Evolutionary conservation across 64 coral and sea anemone genomes (phyloP), one percentile per base, ranked within the genome.

Genomic region (Montipora cactus): DNA sequence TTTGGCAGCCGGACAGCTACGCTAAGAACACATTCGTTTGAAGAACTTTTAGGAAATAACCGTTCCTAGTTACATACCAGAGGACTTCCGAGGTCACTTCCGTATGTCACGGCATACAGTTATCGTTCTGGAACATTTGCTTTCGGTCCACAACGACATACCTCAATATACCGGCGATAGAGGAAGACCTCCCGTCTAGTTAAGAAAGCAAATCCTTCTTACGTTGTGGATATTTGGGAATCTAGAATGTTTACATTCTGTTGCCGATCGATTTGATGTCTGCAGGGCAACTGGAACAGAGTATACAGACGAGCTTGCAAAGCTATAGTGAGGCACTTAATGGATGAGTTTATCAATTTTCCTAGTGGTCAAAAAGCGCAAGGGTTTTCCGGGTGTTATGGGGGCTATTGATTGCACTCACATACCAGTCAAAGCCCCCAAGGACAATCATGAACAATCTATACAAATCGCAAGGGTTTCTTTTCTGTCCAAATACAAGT

Each of bases 61-160:
- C 18, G 53, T 89, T 47, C 73, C 87, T 75, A 77, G 58, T 67
- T 79, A 90, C 77, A 90, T 47, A 77, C 75, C 75, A n/a, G 72
- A 77, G 53, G 67, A 73, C 77, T 90, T 90, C 77, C 20, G 88
- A 90, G 20, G 75, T 80, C 89, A 90, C 78, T 80, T 90, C 25
- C 57, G 61, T 16, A 79, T 90, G 76, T 59, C 23, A 59, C 44
- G 77, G 67, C 53, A 68, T 68, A 83, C n/a, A 75, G 90, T 84
- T 76, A 55, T 66, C n/a, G 67, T 84, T 75, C 22, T 92, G 10
- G 80, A 76, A 76, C 71, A 72, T 76, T 62, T 85, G 25, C 71
- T 85, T 83, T 21, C 47, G 7, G 51, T 44, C 20, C 81, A 74
- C 73, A 25, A 46, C 70, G 52, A 84, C 11, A 83, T 91, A 83